Base-by-base conservation (phyloP, 2,888 invertebrate species). In the Venusia cambrica region DNA sequence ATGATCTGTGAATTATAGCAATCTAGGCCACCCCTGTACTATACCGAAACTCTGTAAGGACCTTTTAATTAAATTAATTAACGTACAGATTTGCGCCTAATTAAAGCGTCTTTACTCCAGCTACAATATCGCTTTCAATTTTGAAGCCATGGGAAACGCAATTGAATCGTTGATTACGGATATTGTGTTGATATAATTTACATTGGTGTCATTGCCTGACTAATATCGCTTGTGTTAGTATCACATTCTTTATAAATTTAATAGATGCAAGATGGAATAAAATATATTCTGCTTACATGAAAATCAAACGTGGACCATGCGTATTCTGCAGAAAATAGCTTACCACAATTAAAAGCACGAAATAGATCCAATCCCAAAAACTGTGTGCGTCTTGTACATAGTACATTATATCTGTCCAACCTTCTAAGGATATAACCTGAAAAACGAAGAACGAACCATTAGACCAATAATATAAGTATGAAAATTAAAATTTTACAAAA, bases 331-430 rank as follows among this genome's bases (percentile, higher is more conserved):
- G 14, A 24, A 24, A 25, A 12, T 15, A 21, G 91, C 97, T 92
- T 89, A 99, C 99, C 90, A 99, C 99, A 89, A 99, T 99, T 49
- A 99, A 90, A 45, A 99, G 91, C 41, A 99, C 99, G 88, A 99
- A 99, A 87, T 99, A 99, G 54, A 99, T 97, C 99, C 99, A 99
- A 75, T 99, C 99, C 99, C 99, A 99, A 83, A 99, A 99, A 49
- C 99, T 99, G 85, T 99, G 99, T 28, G 99, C 98, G 79, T 99
- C 99, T 88, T 99, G 99, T 48, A 99, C 97, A 87, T 98, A 99
- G 84, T 99, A 99, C 99, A 99, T 99, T 53, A 99, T 99, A 73
- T 99, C 99, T 20, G 99, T 98, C 99, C 99, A 99, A 44, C 99
- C 99, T 87, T 99, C 99, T 58, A 99, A 87, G 54, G 98, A 99